Base-by-base conservation (phyloP, 2,888 invertebrate species). In the Odontocerum albicorne region DNA sequence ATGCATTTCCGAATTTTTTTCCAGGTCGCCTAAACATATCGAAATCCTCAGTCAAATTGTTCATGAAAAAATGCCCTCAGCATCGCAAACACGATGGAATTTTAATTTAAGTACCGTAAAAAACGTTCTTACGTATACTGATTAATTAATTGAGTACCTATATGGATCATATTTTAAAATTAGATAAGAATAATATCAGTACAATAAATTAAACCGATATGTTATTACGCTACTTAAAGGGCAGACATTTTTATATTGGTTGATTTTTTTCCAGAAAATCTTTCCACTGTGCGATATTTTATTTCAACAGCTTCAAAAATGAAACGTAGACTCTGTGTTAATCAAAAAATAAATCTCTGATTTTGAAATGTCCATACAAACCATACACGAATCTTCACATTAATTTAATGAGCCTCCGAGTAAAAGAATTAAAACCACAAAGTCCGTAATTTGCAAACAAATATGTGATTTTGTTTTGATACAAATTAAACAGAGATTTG, bases 241-340 rank as follows among this genome's bases (percentile, higher is more conserved):
- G 55, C 27, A 42, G 33, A 55, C 17, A 15, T 60, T 55, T 52
- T 57, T 39, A 32, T 60, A 46, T 49, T 58, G 60, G 58, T 45
- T 60, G 36, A 35, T 47, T 27, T 58, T 61, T 59, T 59, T 59
- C 40, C 47, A 59, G 27, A 50, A 53, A 21, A 45, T 61, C 43
- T 39, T 61, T 49, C 58, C 61, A 49, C 46, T 53, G 19, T 32
- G 51, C 44, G 55, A 55, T 40, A 49, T 49, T 45, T 43, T 61
- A 27, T 56, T 54, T 42, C n/a, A n/a, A n/a, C n/a, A n/a, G n/a
- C n/a, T n/a, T n/a, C n/a, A n/a, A n/a, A n/a, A n/a, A n/a, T n/a
- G n/a, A n/a, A n/a, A n/a, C n/a, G n/a, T n/a, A n/a, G n/a, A n/a
- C n/a, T n/a, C n/a, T n/a, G n/a, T n/a, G n/a, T n/a, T n/a, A n/a